A percentile compares a stretch with the other conserved stretches of the same genome.
Conservation (phyloP, 2,797 vertebrate species). For the Taenioides sp. region DNA sequence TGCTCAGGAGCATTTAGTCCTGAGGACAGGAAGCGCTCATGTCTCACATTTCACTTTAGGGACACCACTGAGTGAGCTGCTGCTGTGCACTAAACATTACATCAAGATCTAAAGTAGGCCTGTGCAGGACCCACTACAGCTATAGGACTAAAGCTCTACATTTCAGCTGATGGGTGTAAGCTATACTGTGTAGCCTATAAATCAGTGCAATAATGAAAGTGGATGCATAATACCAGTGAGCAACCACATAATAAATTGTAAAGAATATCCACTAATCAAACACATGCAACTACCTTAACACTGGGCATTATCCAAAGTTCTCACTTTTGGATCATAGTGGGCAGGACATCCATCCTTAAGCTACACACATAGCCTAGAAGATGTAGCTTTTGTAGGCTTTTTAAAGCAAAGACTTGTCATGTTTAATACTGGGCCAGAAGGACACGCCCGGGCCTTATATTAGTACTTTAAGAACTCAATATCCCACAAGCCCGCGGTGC, state of each 20-base stretch:
- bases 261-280: background rate
- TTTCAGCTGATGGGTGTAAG: background rate
- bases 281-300: background rate
- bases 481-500: slow-evolving; percentile 47
- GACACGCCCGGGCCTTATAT: background rate
- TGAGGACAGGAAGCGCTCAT: slow-evolving; percentile 27
- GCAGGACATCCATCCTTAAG: background rate
- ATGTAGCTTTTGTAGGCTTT: background rate
- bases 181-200: background rate
- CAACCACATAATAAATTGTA: too few species aligned
- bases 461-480: slow-evolving; percentile 34
- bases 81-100: slow-evolving; percentile 15
- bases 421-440: background rate
- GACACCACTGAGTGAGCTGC: slow-evolving; percentile 1
- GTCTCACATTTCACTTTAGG: slow-evolving; percentile 33
- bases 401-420: background rate
- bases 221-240: background rate
- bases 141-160: background rate
- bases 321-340: background rate
- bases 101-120: slow-evolving; percentile 12
- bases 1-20: slow-evolving; percentile 14
- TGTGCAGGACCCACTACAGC: background rate
- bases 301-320: background rate
- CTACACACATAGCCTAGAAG: background rate
- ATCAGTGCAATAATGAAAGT: background rate